Percentiles rank a stretch among this genome's conserved stretches.
These are phyloP conservation scores for Stictonetta naevosa DNA, from an alignment of 2,113 vertebrate genomes.

Conservation along the genomic window DNA sequence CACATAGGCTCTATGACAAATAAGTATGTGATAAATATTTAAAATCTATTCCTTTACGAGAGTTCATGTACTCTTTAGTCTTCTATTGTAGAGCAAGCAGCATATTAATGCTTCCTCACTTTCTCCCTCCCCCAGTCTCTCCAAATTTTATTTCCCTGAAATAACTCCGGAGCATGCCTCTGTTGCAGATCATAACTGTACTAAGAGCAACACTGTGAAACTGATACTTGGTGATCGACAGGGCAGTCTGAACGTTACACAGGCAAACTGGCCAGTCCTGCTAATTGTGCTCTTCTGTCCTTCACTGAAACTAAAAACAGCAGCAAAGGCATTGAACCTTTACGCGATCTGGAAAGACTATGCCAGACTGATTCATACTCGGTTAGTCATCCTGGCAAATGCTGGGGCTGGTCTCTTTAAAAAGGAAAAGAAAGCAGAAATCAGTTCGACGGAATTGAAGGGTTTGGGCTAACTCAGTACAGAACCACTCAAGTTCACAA, in stretches of 20 bases:
- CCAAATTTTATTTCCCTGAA: not conserved
- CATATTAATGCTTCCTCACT: not conserved
- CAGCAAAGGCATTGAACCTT: not conserved
- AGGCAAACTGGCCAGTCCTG: not conserved
- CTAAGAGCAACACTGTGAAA: not conserved
- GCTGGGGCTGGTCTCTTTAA: not conserved
- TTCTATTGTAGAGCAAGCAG: not conserved
- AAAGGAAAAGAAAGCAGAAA: conserved; percentile 11
- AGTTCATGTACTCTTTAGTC: not conserved
- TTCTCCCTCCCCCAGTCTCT: not conserved
- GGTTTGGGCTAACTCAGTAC: not conserved
- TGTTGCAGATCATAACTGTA: not conserved
- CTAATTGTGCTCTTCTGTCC: conserved; percentile 1
- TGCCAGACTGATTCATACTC: not conserved
- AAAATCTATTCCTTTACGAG: not conserved
- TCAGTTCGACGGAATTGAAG: not conserved
- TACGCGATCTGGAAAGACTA: not conserved
- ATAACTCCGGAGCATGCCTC: not conserved
- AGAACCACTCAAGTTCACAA: not conserved
- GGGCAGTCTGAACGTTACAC: not conserved
- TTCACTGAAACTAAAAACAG: not conserved
- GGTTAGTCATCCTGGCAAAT: conserved; percentile 13
- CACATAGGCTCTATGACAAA: not conserved
- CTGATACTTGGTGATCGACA: not conserved
- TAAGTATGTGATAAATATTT: not conserved